These are phyloP conservation scores for Cyrtorhinus lividipennis DNA, from an alignment of 1,140 invertebrate species.

Conservation along the genomic window DNA sequence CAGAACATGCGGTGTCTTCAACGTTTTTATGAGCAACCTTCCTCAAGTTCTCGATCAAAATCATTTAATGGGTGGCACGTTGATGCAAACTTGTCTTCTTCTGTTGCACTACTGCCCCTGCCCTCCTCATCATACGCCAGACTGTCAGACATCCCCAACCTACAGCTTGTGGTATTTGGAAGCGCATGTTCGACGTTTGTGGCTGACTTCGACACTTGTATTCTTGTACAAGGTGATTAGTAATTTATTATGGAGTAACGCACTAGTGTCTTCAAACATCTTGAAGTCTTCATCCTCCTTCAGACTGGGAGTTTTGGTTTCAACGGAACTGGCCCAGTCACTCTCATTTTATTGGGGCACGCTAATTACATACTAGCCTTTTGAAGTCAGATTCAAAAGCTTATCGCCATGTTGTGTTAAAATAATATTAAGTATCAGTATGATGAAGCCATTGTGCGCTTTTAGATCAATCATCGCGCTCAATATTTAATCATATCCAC, in stretches of 20 bases:
- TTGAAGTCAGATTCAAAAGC: too few species aligned
- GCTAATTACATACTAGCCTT: too few species aligned
- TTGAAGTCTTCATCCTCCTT: too few species aligned
- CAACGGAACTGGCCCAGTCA: too few species aligned
- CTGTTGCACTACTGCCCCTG: conserved; percentile 79
- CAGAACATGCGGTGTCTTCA: conserved; percentile 83
- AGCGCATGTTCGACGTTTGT: conserved; percentile 66
- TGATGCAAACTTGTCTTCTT: conserved; percentile 71
- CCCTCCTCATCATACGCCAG: conserved; percentile 41
- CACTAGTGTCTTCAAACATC: too few species aligned
- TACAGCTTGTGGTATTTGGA: conserved; percentile 83
- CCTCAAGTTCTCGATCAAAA: conserved; percentile 90
- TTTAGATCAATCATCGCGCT: background rate
- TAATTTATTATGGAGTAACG: too few species aligned
- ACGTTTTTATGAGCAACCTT: conserved; percentile 83
- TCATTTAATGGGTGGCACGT: conserved; percentile 71
- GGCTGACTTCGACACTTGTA: conserved; percentile 87
- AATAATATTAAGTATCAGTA: too few species aligned
- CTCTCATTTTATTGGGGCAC: too few species aligned
- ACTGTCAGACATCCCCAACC: conserved; percentile 40
- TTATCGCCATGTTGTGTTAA: too few species aligned
- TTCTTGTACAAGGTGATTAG: conserved; percentile 97
- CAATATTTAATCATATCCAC: background rate
- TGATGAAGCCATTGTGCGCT: too few species aligned
- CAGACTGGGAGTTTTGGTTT: too few species aligned